phyloP scores from a whole-genome alignment of 2,113 vertebrate genomes.

The Anolis carolinensis region DNA sequence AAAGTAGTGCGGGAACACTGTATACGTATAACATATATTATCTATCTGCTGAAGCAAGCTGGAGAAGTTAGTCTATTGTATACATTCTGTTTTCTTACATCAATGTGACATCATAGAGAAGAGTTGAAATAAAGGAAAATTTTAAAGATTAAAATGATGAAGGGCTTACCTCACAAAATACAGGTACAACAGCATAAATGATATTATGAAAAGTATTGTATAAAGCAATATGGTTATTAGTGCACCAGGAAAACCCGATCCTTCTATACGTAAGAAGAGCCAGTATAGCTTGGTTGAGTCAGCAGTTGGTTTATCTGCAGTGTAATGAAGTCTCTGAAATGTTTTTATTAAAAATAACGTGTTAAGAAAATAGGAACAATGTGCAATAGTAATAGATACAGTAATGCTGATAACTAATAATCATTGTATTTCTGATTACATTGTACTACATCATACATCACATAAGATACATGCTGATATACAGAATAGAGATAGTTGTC shows the following conservation, averaged over 20 bases:
- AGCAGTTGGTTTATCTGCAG: constrained; percentile 80
- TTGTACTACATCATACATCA: too few relatives aligned
- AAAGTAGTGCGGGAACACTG: too few relatives aligned
- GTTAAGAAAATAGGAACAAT: constrained; percentile 1
- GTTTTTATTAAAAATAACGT: constrained; percentile 4
- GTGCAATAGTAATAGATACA: not conserved
- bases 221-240: constrained; percentile 87
- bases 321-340: constrained; percentile 78
- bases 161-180: constrained; percentile 87
- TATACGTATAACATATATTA: too few relatives aligned
- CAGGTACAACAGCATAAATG: constrained; percentile 79
- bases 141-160: not conserved
- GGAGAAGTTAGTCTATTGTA: not conserved
- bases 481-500: not conserved
- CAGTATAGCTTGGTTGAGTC: constrained; percentile 94
- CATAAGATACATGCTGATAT: not conserved
- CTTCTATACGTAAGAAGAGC: constrained; percentile 81
- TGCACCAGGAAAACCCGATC: constrained; percentile 81
- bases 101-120: not conserved
- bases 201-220: constrained; percentile 80
- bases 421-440: not conserved
- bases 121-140: not conserved
- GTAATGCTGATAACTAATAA: not conserved
- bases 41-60: not conserved
- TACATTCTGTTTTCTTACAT: fast-evolving